Base-by-base conservation (phyloP, 2,797 vertebrate genomes). In the Rhynchonycteris naso region DNA sequence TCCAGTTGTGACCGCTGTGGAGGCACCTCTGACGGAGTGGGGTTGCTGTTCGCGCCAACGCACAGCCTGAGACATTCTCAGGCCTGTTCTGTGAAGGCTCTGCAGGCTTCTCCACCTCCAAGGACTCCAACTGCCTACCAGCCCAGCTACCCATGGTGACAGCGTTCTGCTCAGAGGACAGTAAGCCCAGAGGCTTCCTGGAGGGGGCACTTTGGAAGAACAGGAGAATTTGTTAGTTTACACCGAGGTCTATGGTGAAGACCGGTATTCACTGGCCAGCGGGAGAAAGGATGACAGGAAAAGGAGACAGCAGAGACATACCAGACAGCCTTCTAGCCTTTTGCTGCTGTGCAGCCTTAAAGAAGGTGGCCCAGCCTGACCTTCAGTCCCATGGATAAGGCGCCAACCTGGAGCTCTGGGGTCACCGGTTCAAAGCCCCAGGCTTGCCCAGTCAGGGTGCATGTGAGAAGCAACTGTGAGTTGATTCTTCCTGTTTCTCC, bases 41-140 rank as follows among this genome's bases (percentile, higher is more conserved):
- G 10, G 50, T 18, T 38, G 28, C 47, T 19, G 65, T 54, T 16
- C 8, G 15, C 28, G 47, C 26, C 33, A 11, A 12, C 5, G 22
- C 1, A 0, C 7, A 15, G 0, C 19, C 35, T 0, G 14, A 28
- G 86, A 38, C 6, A 19, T 21, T 35, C 50, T 2, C 52, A 14
- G 22, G 33, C n/a, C 47, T 8, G 24, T 38, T 47, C 22, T 1
- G 22, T 1, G 69, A 24, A 26, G 14, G 63, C 9, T 7, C 68
- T 9, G 1, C 21, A 43, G 33, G 38, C 3, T 5, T 59, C 52
- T 78, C 54, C 4, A 52, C 2, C n/a, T 19, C n/a, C 35, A 4
- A 1, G 1, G 28, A 16, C 28, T 35, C 43, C 61, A 11, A 3
- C 11, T 1, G n/a, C 10, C 59, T 28, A 24, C 2, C 9, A 18